Base-by-base conservation (phyloP, 1,140 invertebrate species). In the Potamilus streckersoni region DNA sequence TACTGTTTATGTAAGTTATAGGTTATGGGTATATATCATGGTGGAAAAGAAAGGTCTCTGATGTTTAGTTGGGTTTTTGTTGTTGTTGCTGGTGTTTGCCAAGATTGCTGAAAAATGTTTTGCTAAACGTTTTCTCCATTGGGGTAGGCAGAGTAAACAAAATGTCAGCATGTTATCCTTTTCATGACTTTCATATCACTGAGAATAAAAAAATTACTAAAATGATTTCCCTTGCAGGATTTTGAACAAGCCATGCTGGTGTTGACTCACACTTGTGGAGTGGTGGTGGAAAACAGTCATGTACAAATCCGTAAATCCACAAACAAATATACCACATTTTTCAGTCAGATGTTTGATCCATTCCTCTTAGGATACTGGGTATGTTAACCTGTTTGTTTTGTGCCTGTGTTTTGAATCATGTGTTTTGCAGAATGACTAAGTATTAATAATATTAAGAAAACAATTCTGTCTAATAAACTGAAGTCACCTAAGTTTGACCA, bases 331-430 rank as follows among this genome's bases (percentile, higher is more conserved):
- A 88, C 86, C 13, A 86, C 84, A 17, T 90, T 89, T 82, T 86
- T 86, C 77, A 89, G 88, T 71, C 84, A 86, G 69, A 89, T 90
- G 88, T 88, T 89, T 86, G 86, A 89, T 76, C 88, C 89, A n/a
- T 89, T 90, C 71, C 76, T 89, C 11, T 65, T 89, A 6, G 88
- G 85, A 58, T 90, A 90, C 79, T 89, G 89, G 89, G 89, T 90
- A 76, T 78, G 85, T 72, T 17, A n/a, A 20, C 23, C 19, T 38
- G 27, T 23, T 38, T 67, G 55, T 57, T 57, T 69, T 31, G 38
- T 49, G 38, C 6, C 38, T 49, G 38, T 49, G 6, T 49, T 49
- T 49, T 49, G 38, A 49, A 49, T 49, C 6, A 11, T 49, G 6
- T 49, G 38, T 49, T 11, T n/a, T 6, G 38, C 38, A 49, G 27